Base-by-base conservation (phyloP, 2,113 vertebrate genomes). In the Crocuta crocuta region DNA sequence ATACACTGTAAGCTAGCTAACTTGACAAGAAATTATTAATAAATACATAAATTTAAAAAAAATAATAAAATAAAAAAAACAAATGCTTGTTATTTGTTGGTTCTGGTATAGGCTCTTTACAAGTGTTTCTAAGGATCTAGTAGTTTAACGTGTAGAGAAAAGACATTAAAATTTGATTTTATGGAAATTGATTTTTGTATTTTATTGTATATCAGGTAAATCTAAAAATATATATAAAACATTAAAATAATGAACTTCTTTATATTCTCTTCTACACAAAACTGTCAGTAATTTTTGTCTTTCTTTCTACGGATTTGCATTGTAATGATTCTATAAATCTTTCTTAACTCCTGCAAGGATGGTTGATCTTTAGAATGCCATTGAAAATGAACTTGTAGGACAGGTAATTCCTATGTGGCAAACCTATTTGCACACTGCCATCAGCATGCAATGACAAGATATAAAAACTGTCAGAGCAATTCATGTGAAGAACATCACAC, bases 401-500 rank as follows among this genome's bases (percentile, higher is more conserved):
- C 95, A 97, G 82, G 96, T 96, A 96, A 97, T 97, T 98, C 94
- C 83, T 95, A 70, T 74, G 94, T 96, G 92, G 96, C 61, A 97
- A 97, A 91, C 79, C 89, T 96, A 95, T 97, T 96, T 97, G 95
- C 96, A 97, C 89, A 97, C 73, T 96, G 94, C 89, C 71, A 92
- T 97, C 89, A 96, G 86, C 82, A 96, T 93, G 86, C 92, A 93
- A 96, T 90, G 96, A 95, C 82, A 97, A 96, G 95, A 94, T 82
- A 98, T 97, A 97, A 96, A 97, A 98, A 96, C 79, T 96, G 90
- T 97, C 96, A 91, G 86, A 97, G 95, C 92, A 97, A 97, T 90
- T 97, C 86, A 63, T 95, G 94, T 96, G 94, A 95, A 83, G 90
- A 98, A 43, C 65, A 93, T 94, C 80, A 94, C 65, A 85, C 45